Conservation (phyloP, 2,113 vertebrate genomes). For the Redunca redunca region DNA sequence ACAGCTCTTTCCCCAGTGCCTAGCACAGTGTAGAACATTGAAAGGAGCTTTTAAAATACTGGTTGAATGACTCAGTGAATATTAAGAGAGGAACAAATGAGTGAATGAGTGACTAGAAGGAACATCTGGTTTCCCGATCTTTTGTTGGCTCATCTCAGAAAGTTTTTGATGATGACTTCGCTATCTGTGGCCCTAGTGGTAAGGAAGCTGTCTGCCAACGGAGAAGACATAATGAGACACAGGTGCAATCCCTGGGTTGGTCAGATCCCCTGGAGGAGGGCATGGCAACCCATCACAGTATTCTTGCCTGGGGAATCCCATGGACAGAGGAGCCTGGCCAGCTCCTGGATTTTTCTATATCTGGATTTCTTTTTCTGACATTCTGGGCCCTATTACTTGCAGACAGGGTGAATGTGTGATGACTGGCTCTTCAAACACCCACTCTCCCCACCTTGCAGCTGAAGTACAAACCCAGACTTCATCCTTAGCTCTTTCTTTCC, state of each 20-base stretch:
- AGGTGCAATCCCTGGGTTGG: not conserved
- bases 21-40: not conserved
- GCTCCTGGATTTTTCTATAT: not conserved
- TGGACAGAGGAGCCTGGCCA: not conserved
- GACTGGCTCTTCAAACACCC: not conserved
- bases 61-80: not conserved
- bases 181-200: not conserved
- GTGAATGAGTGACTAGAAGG: not conserved
- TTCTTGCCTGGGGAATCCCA: not conserved
- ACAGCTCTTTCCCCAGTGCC: not conserved
- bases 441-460: not conserved
- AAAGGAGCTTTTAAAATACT: not conserved
- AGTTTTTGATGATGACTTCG: not conserved
- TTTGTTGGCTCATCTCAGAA: not conserved
- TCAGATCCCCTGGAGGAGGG: not conserved
- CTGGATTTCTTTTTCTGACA: not conserved
- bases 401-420: not conserved
- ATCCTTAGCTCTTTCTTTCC: not conserved
- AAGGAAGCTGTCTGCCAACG: not conserved
- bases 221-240: not conserved
- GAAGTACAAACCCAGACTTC: not conserved
- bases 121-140: not conserved
- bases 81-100: not conserved
- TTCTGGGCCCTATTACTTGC: not conserved
- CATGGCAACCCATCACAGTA: not conserved